Evolutionary conservation across 2,888 invertebrate genomes (phyloP).

Genomic region (Pseudococcus longispinus): DNA sequence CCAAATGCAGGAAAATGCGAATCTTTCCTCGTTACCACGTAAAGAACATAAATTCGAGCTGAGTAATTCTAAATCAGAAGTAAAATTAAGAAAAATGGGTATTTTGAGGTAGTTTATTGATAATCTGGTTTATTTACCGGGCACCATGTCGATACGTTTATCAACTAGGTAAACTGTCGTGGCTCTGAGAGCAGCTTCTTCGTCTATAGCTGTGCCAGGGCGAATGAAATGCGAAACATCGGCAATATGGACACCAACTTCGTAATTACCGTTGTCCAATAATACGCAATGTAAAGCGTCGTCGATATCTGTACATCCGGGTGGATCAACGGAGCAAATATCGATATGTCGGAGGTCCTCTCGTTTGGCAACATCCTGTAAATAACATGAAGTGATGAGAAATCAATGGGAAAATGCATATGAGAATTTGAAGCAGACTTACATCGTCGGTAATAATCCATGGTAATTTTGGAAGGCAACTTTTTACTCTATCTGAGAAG

Average conservation of each 20-base stretch:
- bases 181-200: conserved; percentile 89
- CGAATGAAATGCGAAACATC: conserved; percentile 97
- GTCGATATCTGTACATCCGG: conserved; percentile 98
- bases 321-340: conserved; percentile 96
- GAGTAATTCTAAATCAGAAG: conserved; percentile 71
- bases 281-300: conserved; percentile 92
- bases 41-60: conserved; percentile 96
- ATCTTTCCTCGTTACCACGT: conserved; percentile 85
- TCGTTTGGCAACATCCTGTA: conserved; percentile 77
- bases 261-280: conserved; percentile 75
- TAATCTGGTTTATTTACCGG: conserved; percentile 62
- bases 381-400: background rate
- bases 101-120: background rate
- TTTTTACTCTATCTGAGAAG: conserved; percentile 92
- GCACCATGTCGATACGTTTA: conserved; percentile 88
- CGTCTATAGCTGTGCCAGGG: conserved; percentile 89
- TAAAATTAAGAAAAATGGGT: background rate
- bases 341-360: conserved; percentile 83
- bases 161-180: conserved; percentile 97
- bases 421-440: background rate
- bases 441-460: conserved; percentile 73
- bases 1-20: conserved; percentile 97
- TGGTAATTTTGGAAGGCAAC: conserved; percentile 86
- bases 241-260: conserved; percentile 97
- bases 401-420: background rate